These are phyloP conservation scores for Megalops atlanticus DNA, from an alignment of 2,113 vertebrate genomes.

Conservation along the genomic window DNA sequence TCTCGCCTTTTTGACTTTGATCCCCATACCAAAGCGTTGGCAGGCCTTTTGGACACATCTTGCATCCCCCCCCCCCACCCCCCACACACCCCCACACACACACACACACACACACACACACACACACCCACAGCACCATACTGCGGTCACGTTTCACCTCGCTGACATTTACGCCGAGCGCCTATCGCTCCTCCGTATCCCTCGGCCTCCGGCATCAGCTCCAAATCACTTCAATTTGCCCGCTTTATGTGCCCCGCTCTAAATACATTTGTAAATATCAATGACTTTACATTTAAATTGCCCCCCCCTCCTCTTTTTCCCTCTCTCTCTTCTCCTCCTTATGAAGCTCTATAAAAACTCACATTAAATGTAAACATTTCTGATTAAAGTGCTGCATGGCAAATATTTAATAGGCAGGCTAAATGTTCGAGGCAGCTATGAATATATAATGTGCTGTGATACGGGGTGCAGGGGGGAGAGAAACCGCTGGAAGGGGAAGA, in stretches of 20 bases:
- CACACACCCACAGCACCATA: too few relatives aligned
- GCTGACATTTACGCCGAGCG: neutral
- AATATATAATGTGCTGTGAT: constrained; percentile 9
- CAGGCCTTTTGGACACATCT: constrained; percentile 1
- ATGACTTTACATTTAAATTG: constrained; percentile 24
- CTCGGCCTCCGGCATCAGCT: neutral
- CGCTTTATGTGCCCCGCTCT: neutral
- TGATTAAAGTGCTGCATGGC: constrained; percentile 28
- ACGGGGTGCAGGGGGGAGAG: neutral
- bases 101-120: too few relatives aligned
- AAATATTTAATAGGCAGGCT: constrained; percentile 26
- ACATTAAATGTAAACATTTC: constrained; percentile 33
- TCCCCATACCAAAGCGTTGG: constrained; percentile 17
- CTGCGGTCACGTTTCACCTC: neutral
- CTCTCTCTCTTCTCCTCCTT: neutral
- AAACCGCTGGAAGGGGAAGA: neutral
- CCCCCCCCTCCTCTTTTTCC: neutral
- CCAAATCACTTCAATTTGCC: neutral
- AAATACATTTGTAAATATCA: constrained; percentile 2
- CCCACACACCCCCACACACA: too few relatives aligned
- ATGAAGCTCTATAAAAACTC: constrained; percentile 5
- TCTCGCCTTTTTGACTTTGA: constrained; percentile 16
- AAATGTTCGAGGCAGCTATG: constrained; percentile 17
- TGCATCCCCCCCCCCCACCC: neutral
- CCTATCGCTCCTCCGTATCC: neutral